phyloP scores from a whole-genome alignment of 2,888 invertebrate species.

The Rhimphoctona megacephalus region DNA sequence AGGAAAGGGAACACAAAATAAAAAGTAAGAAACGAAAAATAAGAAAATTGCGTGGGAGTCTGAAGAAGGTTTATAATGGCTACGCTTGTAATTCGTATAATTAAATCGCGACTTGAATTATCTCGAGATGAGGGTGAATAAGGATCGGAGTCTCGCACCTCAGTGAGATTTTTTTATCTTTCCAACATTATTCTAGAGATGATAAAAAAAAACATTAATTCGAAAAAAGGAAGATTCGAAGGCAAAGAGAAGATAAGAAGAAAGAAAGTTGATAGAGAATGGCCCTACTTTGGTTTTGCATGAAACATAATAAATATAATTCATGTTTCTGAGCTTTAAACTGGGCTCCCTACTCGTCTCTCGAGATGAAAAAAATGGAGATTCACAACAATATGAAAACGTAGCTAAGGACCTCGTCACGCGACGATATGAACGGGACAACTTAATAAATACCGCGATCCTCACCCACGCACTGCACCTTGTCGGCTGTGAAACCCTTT shows the following conservation, averaged over 20 bases:
- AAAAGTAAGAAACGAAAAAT: constrained; percentile 21
- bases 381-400: constrained; percentile 7
- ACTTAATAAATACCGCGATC: constrained; percentile 63
- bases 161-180: neutral
- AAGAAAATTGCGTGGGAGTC: constrained; percentile 24
- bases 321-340: constrained; percentile 37
- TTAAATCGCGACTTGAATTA: constrained; percentile 66
- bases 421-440: constrained; percentile 46
- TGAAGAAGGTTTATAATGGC: constrained; percentile 34
- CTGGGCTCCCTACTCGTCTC: constrained; percentile 23
- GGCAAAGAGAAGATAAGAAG: neutral
- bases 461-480: constrained; percentile 45
- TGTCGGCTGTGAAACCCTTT: constrained; percentile 13
- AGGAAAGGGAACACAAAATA: constrained; percentile 10
- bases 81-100: constrained; percentile 67
- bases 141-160: constrained; percentile 58
- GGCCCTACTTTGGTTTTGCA: constrained; percentile 42
- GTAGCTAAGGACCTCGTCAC: constrained; percentile 27
- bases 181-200: neutral
- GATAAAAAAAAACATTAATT: constrained; percentile 5
- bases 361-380: constrained; percentile 48
- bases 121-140: constrained; percentile 44
- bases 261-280: constrained; percentile 17
- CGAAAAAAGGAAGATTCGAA: neutral
- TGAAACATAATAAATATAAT: constrained; percentile 62